Percentiles rank a stretch among this genome's conserved stretches.
These are phyloP conservation scores for Plodia interpunctella DNA, from an alignment of 1,140 invertebrate species.

Conservation along the genomic window DNA sequence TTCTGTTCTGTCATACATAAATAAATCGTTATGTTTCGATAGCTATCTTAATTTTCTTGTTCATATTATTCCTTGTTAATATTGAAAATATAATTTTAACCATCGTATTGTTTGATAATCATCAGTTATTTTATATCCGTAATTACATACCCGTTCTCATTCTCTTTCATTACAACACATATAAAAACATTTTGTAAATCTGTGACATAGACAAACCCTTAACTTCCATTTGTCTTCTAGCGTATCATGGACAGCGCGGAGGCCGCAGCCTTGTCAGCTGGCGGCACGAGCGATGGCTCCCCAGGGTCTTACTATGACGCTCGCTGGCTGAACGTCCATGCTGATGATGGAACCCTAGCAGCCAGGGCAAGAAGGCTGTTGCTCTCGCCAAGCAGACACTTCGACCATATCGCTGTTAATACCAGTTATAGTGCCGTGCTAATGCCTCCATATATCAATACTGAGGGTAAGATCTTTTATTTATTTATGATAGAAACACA, in stretches of 20 bases:
- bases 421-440: conserved; percentile 91
- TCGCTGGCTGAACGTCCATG: conserved; percentile 84
- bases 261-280: conserved; percentile 86
- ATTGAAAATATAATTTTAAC: no score
- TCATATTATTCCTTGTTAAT: no score
- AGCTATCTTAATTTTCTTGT: no score
- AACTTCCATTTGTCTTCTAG: conserved; percentile 73
- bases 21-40: no score
- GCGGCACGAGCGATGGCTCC: conserved; percentile 66
- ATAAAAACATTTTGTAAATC: no score
- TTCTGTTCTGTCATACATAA: no score
- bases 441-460: conserved; percentile 90
- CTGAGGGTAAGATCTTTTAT: conserved; percentile 79
- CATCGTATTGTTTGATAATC: no score
- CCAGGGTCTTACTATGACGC: conserved; percentile 82
- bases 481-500: no score
- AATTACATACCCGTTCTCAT: no score
- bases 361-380: conserved; percentile 82
- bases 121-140: no score
- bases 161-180: no score
- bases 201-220: neutral
- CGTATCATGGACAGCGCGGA: conserved; percentile 92
- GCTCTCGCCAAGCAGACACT: conserved; percentile 84
- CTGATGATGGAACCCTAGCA: conserved; percentile 82
- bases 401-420: conserved; percentile 91